Evolutionary conservation across 2,888 invertebrate species (phyloP), one percentile per base, ranked within the genome.

Genomic region (Melipona beecheii): DNA sequence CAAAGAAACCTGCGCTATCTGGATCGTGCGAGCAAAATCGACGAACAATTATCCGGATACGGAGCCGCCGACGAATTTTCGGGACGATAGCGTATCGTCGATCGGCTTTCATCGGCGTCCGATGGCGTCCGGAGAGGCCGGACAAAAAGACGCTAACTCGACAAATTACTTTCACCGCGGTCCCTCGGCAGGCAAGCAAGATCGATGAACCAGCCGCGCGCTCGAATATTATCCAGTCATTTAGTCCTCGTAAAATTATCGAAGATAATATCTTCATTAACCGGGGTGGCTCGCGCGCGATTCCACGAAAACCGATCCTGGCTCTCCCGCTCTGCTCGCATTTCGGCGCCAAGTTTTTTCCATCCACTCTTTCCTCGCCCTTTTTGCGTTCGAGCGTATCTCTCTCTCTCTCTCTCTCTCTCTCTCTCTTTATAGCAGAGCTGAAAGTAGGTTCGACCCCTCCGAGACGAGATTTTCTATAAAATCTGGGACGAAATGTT

Each of bases 211-310:
- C 78, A 31, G 69, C 68, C 31, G 11, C n/a, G 66, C 31, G 50
- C 75, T 50, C 75, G 56, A 64, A 76, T 68, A 70, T 79, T 76
- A 76, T 76, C 76, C 76, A 76, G 69, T 76, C 76, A 70, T 76
- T 79, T 79, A 56, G 69, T 36, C 62, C 69, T 62, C 52, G 75
- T 69, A 54, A 56, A 64, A 70, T 70, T 68, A 79, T 79, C 76
- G 69, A 64, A 31, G 76, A 69, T 79, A 75, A 79, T 76, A 76
- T 79, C 69, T 79, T 70, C 69, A 70, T 75, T 76, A 79, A 75
- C 19, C 31, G 24, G 66, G 19, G 9, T 43, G 27, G n/a, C 11
- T 4, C 43, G 17, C 52, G 17, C 52, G 24, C n/a, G 49, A 49
- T 56, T 64, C 69, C 56, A 36, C 24, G 56, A 64, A 79, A 69